A percentile compares a stretch with the other conserved stretches of the same genome.
These are phyloP conservation scores for Pampus argenteus DNA, from an alignment of 2,797 vertebrate species.

Conservation along the genomic window DNA sequence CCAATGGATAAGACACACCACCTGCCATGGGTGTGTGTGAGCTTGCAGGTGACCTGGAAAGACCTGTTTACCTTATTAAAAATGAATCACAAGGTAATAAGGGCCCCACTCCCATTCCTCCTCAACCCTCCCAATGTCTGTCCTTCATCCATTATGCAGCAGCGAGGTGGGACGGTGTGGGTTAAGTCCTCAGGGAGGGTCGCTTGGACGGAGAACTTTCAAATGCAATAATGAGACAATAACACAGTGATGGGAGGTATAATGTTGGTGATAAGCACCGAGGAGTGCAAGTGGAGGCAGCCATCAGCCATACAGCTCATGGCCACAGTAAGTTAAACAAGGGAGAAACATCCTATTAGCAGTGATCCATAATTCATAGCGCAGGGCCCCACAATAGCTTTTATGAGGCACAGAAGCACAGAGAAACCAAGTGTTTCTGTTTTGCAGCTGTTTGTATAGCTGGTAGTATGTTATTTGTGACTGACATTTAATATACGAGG, in stretches of 20 bases:
- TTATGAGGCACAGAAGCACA: constrained; percentile 35
- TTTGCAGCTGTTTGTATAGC: constrained; percentile 26
- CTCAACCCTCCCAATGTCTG: constrained; percentile 62
- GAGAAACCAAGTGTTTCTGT: constrained; percentile 12
- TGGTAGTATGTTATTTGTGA: constrained; percentile 27
- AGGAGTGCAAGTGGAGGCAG: constrained; percentile 29
- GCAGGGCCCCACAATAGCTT: constrained; percentile 26
- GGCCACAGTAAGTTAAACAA: constrained; percentile 71
- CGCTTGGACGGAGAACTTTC: constrained; percentile 68
- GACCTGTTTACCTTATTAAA: constrained; percentile 88
- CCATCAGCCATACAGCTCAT: constrained; percentile 42
- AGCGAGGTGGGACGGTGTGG: constrained; percentile 63
- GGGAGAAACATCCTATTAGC: constrained; percentile 70
- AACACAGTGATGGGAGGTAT: constrained; percentile 62
- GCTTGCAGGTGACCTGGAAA: constrained; percentile 80
- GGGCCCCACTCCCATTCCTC: constrained; percentile 55
- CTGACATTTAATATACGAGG: constrained; percentile 1
- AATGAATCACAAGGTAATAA: constrained; percentile 86
- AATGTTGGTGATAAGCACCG: constrained; percentile 45
- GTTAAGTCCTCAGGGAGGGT: constrained; percentile 80
- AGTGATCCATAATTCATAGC: constrained; percentile 79
- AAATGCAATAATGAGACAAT: constrained; percentile 68
- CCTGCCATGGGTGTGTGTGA: constrained; percentile 51
- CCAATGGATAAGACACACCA: constrained; percentile 68
- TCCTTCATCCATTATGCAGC: constrained; percentile 86